Conservation (phyloP, 2,113 vertebrate genomes). For the Leucosticte australis region DNA sequence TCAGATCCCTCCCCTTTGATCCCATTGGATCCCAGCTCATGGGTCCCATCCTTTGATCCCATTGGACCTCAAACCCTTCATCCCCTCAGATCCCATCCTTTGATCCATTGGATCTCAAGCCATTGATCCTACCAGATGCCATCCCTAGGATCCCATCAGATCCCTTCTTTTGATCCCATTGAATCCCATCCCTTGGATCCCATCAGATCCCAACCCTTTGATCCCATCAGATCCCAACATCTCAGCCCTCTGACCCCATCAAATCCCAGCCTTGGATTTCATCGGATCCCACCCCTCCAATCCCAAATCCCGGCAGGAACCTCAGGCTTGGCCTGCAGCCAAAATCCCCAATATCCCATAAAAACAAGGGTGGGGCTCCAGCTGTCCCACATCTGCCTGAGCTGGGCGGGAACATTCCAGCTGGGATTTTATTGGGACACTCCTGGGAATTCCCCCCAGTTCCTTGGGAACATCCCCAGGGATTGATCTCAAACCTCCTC, state of each 20-base stretch:
- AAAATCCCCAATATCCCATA: not conserved
- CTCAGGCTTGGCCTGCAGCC: not conserved
- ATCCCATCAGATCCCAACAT: not conserved
- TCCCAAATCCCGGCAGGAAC: not conserved
- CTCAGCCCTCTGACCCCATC: no score
- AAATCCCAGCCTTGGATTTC: no score
- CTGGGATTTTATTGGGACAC: not conserved
- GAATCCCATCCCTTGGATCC: no score
- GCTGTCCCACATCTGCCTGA: not conserved
- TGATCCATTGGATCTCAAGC: no score
- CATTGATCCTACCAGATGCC: not conserved
- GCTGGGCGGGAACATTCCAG: not conserved
- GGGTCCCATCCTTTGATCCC: not conserved
- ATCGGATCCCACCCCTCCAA: fast-evolving
- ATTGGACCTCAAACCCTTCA: no score
- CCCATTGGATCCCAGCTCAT: not conserved
- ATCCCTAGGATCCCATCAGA: not conserved
- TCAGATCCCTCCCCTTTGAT: not conserved
- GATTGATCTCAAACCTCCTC: not conserved
- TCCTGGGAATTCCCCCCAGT: not conserved
- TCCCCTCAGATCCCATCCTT: no score
- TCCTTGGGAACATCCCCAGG: not conserved
- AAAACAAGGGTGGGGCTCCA: not conserved
- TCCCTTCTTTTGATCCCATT: no score
- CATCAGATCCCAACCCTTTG: fast-evolving